phyloP scores from a whole-genome alignment of 2,113 vertebrate genomes.

The Rhinogobius similis region DNA sequence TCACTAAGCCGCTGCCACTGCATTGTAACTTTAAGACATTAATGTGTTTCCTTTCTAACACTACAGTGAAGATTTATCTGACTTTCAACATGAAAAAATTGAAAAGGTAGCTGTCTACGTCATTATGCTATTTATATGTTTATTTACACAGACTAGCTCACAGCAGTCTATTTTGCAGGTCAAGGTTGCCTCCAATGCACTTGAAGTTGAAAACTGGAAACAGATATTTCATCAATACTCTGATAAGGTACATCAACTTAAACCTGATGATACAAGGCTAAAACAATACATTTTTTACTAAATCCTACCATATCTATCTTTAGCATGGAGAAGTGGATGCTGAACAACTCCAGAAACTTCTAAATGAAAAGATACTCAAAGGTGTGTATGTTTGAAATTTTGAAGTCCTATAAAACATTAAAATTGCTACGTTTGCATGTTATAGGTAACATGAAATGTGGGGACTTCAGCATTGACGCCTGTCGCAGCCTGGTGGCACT shows the following conservation, averaged over 20 bases:
- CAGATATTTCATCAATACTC: slow-evolving; percentile 53
- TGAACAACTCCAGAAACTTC: slow-evolving; percentile 68
- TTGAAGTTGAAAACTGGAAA: slow-evolving; percentile 21
- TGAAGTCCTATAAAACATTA: no score
- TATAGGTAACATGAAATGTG: slow-evolving; percentile 53
- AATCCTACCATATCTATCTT: slow-evolving; percentile 8
- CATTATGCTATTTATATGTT: neutral
- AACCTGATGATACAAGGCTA: neutral
- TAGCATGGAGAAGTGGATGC: slow-evolving; percentile 71
- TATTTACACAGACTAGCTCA: neutral
- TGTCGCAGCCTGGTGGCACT: slow-evolving; percentile 77
- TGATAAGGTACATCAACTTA: slow-evolving; percentile 55
- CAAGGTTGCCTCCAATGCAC: neutral
- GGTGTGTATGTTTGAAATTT: slow-evolving; percentile 40
- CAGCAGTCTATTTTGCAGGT: slow-evolving; percentile 9
- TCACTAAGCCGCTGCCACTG: no score
- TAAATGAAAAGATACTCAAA: slow-evolving; percentile 65
- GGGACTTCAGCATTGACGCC: slow-evolving; percentile 73
- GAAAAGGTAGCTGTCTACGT: slow-evolving; percentile 19
- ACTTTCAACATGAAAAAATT: neutral
- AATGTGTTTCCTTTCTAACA: slow-evolving; percentile 1
- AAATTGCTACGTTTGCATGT: neutral
- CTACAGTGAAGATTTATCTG: slow-evolving; percentile 55
- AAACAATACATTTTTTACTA: neutral
- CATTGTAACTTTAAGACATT: no score